Evolutionary conservation across 2,113 vertebrate species (phyloP).

Genomic region (Brachyhypopomus occidentalis): DNA sequence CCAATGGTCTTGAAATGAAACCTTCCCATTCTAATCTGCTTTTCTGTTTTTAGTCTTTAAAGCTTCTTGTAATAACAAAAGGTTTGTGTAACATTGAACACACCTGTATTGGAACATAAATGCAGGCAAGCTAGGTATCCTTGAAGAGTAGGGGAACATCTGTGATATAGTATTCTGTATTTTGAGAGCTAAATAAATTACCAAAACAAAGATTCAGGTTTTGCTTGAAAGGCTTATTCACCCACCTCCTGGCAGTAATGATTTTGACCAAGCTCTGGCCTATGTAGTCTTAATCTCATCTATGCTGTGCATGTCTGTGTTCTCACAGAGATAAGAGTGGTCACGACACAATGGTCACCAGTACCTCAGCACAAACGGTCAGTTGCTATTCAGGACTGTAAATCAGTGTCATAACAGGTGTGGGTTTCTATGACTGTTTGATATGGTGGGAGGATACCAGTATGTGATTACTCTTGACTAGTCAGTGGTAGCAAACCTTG

Average conservation of each 20-base stretch:
- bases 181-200: slow-evolving; percentile 54
- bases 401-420: too few relatives aligned
- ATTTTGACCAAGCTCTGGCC: too few relatives aligned
- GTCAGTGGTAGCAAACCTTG: too few relatives aligned
- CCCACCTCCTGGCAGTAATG: slow-evolving; percentile 35
- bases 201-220: slow-evolving; percentile 29
- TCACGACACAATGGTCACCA: too few relatives aligned
- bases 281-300: too few relatives aligned
- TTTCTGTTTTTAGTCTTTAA: not conserved
- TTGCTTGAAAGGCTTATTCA: slow-evolving; percentile 1
- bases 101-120: not conserved
- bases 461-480: too few relatives aligned
- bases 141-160: not conserved
- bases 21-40: not conserved
- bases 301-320: too few relatives aligned
- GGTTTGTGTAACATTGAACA: not conserved
- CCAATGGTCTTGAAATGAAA: not conserved
- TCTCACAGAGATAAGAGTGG: too few relatives aligned
- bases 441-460: too few relatives aligned
- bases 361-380: too few relatives aligned
- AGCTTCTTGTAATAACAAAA: not conserved
- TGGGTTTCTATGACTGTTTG: too few relatives aligned
- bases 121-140: not conserved
- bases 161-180: slow-evolving; percentile 35
- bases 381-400: too few relatives aligned